These are phyloP conservation scores for Paedocypris micromegethes DNA, from an alignment of 2,797 vertebrate genomes.

Conservation along the genomic window DNA sequence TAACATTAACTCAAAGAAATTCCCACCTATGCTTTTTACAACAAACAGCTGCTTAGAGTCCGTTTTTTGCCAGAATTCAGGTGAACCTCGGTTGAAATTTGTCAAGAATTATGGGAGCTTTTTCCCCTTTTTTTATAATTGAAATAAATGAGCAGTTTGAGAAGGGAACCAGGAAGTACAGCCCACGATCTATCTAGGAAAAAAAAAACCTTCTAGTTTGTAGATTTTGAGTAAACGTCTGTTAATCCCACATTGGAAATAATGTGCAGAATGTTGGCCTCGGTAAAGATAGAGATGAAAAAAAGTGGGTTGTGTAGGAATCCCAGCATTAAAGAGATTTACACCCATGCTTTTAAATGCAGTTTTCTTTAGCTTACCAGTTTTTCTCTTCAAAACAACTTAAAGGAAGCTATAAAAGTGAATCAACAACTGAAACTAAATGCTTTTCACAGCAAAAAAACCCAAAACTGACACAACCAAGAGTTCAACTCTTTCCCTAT, in stretches of 20 bases:
- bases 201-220: slow-evolving; percentile 61
- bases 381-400: slow-evolving; percentile 65
- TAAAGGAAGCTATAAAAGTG: slow-evolving; percentile 69
- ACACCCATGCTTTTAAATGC: slow-evolving; percentile 60
- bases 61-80: slow-evolving; percentile 25
- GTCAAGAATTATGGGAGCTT: slow-evolving; percentile 20
- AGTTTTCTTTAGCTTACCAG: slow-evolving; percentile 63
- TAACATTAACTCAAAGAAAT: slow-evolving; percentile 21
- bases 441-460: slow-evolving; percentile 38
- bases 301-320: slow-evolving; percentile 59
- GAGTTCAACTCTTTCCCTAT: too few species aligned
- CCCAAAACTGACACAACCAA: too few species aligned
- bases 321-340: slow-evolving; percentile 68
- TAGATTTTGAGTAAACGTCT: slow-evolving; percentile 65
- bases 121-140: slow-evolving; percentile 15
- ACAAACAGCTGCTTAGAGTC: slow-evolving; percentile 16
- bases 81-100: slow-evolving; percentile 46
- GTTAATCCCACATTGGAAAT: slow-evolving; percentile 56
- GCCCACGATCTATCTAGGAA: slow-evolving; percentile 10
- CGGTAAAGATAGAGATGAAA: slow-evolving; percentile 52
- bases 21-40: slow-evolving; percentile 15
- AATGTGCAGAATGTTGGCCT: slow-evolving; percentile 59
- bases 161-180: slow-evolving; percentile 11
- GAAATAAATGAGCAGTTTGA: slow-evolving; percentile 54
- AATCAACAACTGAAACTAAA: slow-evolving; percentile 60